A percentile compares a stretch with the other conserved stretches of the same genome.
Conservation (phyloP, 2,113 vertebrate genomes). For the Maylandia zebra region DNA sequence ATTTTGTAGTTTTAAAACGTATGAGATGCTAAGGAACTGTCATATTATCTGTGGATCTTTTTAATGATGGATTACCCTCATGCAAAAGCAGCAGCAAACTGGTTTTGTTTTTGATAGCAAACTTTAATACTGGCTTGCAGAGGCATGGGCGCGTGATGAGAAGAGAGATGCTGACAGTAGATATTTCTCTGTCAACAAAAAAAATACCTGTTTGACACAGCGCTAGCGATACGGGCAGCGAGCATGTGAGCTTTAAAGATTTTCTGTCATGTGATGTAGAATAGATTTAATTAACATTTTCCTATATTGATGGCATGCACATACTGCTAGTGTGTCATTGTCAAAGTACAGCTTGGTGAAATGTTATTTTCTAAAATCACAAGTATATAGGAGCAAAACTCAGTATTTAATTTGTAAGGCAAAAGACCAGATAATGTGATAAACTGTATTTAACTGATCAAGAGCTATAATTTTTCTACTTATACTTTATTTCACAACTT, state of each 20-base stretch:
- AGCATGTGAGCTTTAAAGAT: not conserved
- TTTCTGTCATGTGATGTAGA: not conserved
- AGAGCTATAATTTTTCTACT: not conserved
- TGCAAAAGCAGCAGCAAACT: not conserved
- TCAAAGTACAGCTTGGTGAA: not conserved
- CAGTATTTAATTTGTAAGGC: not conserved
- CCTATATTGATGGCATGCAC: not conserved
- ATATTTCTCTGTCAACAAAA: not conserved
- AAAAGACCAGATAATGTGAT: not conserved
- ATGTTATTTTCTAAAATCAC: not conserved
- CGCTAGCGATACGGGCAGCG: not conserved
- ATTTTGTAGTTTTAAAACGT: not conserved
- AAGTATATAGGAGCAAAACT: not conserved
- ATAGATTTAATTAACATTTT: not conserved
- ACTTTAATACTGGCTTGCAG: not conserved
- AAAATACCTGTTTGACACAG: not conserved
- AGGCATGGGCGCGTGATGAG: not conserved
- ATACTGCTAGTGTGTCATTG: not conserved
- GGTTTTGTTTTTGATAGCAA: not conserved
- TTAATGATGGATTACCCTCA: not conserved
- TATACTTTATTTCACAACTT: not conserved
- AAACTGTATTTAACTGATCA: not conserved
- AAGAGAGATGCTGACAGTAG: not conserved
- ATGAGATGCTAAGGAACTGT: not conserved
- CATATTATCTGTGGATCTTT: not conserved